Evolutionary conservation across 2,797 vertebrate species (phyloP), one percentile per base, ranked within the genome.

Genomic region (Pyrocephalus nanus): DNA sequence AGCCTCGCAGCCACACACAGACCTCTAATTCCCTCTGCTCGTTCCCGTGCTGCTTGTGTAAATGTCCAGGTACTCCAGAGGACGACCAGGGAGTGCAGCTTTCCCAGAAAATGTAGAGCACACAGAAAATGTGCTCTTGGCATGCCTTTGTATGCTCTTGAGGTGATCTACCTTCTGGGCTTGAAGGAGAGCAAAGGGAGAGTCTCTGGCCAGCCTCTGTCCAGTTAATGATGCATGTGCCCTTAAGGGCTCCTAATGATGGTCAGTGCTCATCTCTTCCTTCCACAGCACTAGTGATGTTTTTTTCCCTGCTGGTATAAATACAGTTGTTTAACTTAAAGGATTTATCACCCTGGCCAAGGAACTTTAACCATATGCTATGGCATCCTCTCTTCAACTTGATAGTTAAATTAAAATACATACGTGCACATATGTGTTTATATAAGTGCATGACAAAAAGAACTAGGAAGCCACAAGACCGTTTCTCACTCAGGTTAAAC

Each of bases 201-300:
- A 62, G 14, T 40, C 20, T 65, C 23, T 43, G 23, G 30, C 17
- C 76, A 86, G 21, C 20, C 30, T 48, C 19, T 58, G 38, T 15
- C 45, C 11, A 51, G 6, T 67, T 69, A 80, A 51, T 2, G 8
- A 8, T 12, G 32, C 0, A 0, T 14, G 40, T 61, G 20, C 22
- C 36, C 14, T 61, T 43, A 29, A 23, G 12, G 43, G 19, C 15
- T 60, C 5, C 18, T 38, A 42, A 22, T 9, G 40, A 4, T 32
- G 43, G 38, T 20, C 34, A 17, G 3, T 15, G 23, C 8, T 57
- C 30, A n/a, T 8, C 15, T 64, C 45, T 57, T 81, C 58, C 38
- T 88, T 58, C n/a, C n/a, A n/a, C 25, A 50, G 29, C 30, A 40
- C 27, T 30, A 15, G 4, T 27, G 43, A 73, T 5, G 16, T 7